Evolutionary conservation across 2,888 invertebrate genomes (phyloP), one percentile per base, ranked within the genome.

Genomic region (Cenopis cana): DNA sequence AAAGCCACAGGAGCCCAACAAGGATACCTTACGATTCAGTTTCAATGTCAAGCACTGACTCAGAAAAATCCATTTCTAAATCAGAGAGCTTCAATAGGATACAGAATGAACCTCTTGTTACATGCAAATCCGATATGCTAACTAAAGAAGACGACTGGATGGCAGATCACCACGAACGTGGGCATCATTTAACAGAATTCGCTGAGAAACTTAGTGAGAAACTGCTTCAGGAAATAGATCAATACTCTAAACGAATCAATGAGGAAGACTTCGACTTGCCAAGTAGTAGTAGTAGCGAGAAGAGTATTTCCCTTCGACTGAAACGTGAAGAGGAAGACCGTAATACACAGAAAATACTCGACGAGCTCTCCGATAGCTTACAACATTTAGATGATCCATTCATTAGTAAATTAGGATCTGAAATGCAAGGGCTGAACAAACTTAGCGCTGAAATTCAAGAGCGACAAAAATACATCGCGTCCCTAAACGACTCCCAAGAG

Each of bases 191-290:
- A 74, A 95, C 96, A 2, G 96, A 97, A 79, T 97, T 97, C 79
- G 97, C 97, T 1, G 97, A 97, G 81, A 96, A 96, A 82, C 89
- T 97, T n/a, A 96, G 96, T 81, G 97, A 97, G 81, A 97, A 97
- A 83, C 89, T 97, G 73, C 93, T 97, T 68, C 95, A 96, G 75
- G 97, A 97, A 88, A 95, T 97, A 74, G 97, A 97, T 81, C 95
- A 93, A 81, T 94, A 94, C 78, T 93, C 93, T 41, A 94, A 93
- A 79, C 83, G 93, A 60, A 93, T 94, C 33, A 94, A 90, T 64
- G 94, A 94, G 78, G 93, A 94, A 75, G 94, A 94, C 76, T 94
- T 94, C 67, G 94, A 94, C 79, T 81, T 94, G 61, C 92, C 93
- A 1, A 93, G 93, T 74, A 93, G 93, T 74, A 93, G 93, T 72